phyloP scores from a whole-genome alignment of 1,140 invertebrate genomes.

The Protaetia brevitarsis region DNA sequence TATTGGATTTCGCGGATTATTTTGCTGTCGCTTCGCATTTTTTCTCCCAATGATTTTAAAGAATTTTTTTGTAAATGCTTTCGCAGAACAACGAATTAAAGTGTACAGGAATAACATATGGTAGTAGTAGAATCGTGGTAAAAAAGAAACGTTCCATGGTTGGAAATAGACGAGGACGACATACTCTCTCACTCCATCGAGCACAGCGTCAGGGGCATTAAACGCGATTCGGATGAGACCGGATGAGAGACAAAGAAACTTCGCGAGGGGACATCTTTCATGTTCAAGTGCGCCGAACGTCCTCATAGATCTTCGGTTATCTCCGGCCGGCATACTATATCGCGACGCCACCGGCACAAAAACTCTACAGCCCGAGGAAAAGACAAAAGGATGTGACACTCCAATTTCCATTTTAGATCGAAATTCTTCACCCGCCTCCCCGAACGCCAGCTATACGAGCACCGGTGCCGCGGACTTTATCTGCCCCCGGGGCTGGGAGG shows the following conservation, averaged over 20 bases:
- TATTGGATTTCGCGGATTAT: too few species aligned
- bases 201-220: conserved; percentile 17
- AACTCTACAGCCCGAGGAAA: conserved; percentile 38
- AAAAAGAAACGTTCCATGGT: too few species aligned
- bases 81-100: too few species aligned
- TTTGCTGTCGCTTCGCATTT: too few species aligned
- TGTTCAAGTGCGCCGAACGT: conserved; percentile 41
- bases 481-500: neutral
- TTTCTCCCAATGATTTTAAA: too few species aligned
- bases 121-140: too few species aligned
- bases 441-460: neutral
- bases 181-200: too few species aligned
- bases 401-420: conserved; percentile 49
- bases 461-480: conserved; percentile 3
- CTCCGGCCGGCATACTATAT: conserved; percentile 37
- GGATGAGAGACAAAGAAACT: conserved; percentile 40
- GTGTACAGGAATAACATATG: too few species aligned
- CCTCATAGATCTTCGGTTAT: conserved; percentile 44
- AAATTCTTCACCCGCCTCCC: conserved; percentile 40
- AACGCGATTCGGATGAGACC: conserved; percentile 17
- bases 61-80: too few species aligned
- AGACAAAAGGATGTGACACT: conserved; percentile 48
- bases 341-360: conserved; percentile 39
- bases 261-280: conserved; percentile 41
- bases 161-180: too few species aligned